phyloP scores from a whole-genome alignment of 1,140 invertebrate genomes.

The Xylocopa sonorina region DNA sequence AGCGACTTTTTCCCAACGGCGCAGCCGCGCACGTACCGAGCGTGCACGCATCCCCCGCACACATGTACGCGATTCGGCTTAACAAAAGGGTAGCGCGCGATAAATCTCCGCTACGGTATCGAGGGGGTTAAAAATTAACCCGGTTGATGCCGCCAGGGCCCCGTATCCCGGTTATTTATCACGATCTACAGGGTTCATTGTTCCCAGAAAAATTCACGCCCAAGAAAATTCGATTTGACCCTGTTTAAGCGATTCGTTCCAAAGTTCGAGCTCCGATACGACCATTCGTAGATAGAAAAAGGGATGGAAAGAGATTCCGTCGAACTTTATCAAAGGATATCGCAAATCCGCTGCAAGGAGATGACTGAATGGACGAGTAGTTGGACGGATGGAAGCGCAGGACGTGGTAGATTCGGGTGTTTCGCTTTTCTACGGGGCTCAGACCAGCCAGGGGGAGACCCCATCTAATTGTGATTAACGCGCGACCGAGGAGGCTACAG shows the following conservation, averaged over 20 bases:
- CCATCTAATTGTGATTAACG: conserved; percentile 62
- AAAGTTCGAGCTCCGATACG: too few relatives aligned
- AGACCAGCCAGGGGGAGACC: neutral
- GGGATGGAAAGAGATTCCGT: neutral
- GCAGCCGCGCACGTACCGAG: neutral
- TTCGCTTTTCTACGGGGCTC: conserved; percentile 7
- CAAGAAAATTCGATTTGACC: too few relatives aligned
- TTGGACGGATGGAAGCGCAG: conserved; percentile 12
- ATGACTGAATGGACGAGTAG: conserved; percentile 6
- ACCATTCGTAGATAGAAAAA: neutral
- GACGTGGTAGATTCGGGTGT: conserved; percentile 20
- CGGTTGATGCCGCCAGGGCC: conserved; percentile 45
- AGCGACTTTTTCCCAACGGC: conserved; percentile 17
- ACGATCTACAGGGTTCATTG: conserved; percentile 63
- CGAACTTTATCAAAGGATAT: neutral
- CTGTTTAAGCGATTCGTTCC: too few relatives aligned
- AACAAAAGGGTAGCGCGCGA: conserved; percentile 60
- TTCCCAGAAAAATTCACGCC: conserved; percentile 50
- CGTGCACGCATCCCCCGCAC: conserved; percentile 4
- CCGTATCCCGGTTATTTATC: conserved; percentile 60
- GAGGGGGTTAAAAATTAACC: conserved; percentile 73
- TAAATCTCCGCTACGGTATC: conserved; percentile 66
- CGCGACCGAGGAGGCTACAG: conserved; percentile 12
- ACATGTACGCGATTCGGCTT: conserved; percentile 55
- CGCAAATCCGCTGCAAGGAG: neutral